Evolutionary conservation across 2,888 invertebrate species (phyloP).

Genomic region (Gryllus longicercus): DNA sequence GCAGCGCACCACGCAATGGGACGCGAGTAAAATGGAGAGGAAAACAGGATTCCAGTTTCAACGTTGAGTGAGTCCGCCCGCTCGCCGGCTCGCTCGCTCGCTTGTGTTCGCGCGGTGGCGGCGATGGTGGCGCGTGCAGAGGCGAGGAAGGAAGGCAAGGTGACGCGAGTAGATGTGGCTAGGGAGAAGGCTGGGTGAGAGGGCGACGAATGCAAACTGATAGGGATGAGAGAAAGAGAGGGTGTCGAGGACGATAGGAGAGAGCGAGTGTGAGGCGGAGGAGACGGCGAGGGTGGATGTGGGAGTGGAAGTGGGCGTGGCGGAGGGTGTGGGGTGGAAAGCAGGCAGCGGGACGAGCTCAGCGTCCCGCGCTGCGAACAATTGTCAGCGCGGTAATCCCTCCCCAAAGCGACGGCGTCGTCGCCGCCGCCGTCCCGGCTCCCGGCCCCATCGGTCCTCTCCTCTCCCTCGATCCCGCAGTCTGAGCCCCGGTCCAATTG

Average conservation of each 20-base stretch:
- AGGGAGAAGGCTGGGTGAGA: too few species aligned
- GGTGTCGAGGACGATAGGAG: too few species aligned
- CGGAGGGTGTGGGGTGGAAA: background rate
- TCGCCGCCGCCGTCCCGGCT: background rate
- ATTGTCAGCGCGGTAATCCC: slow-evolving; percentile 7
- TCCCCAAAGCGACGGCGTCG: background rate
- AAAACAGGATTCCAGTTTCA: slow-evolving; percentile 36
- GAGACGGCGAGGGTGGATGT: too few species aligned
- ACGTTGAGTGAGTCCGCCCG: slow-evolving; percentile 30
- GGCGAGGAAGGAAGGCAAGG: background rate
- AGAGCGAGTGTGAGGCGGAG: too few species aligned
- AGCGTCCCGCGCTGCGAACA: background rate
- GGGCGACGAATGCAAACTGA: too few species aligned
- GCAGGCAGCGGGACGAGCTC: background rate
- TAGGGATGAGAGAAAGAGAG: too few species aligned
- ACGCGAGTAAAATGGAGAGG: slow-evolving; percentile 34
- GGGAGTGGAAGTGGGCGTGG: background rate
- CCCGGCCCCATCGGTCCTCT: background rate
- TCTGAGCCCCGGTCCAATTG: background rate
- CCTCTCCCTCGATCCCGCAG: background rate
- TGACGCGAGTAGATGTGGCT: too few species aligned
- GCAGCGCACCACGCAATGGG: slow-evolving; percentile 25
- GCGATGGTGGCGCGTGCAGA: background rate
- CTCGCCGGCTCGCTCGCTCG: background rate
- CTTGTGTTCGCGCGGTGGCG: background rate